A percentile compares a stretch with the other conserved stretches of the same genome.
These are phyloP conservation scores for Trinectes maculatus DNA, from an alignment of 2,113 vertebrate genomes.

Conservation along the genomic window DNA sequence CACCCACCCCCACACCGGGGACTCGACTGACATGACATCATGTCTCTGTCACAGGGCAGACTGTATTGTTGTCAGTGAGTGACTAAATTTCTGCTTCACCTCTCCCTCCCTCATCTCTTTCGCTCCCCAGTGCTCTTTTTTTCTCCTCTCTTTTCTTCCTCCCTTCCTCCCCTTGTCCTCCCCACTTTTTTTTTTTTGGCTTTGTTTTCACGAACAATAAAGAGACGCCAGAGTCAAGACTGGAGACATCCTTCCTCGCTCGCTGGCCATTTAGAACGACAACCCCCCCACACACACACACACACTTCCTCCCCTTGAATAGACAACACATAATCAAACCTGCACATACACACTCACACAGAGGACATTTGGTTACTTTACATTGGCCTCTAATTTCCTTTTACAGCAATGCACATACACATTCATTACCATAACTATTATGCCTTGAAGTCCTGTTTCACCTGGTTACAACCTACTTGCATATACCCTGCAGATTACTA, in stretches of 20 bases:
- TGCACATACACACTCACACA: slow-evolving; percentile 50
- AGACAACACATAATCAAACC: slow-evolving; percentile 48
- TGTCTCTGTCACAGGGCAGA: slow-evolving; percentile 71
- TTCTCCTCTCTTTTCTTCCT: slow-evolving; percentile 67
- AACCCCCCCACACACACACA: slow-evolving; percentile 52
- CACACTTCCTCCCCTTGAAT: slow-evolving; percentile 63
- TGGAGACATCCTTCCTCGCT: slow-evolving; percentile 71
- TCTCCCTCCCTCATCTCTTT: slow-evolving; percentile 38
- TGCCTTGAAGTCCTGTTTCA: slow-evolving; percentile 27
- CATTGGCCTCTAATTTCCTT: slow-evolving; percentile 61
- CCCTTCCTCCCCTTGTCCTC: slow-evolving; percentile 39
- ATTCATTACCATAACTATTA: slow-evolving; percentile 48
- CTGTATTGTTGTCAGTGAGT: slow-evolving; percentile 73
- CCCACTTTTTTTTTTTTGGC: slow-evolving; percentile 73
- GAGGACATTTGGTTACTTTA: slow-evolving; percentile 59
- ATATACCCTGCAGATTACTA: slow-evolving; percentile 25
- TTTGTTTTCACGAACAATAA: slow-evolving; percentile 78
- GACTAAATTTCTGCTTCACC: slow-evolving; percentile 51
- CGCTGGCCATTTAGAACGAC: slow-evolving; percentile 64
- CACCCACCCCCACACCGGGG: slow-evolving; percentile 72
- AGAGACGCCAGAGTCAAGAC: slow-evolving; percentile 76
- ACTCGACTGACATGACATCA: slow-evolving; percentile 75
- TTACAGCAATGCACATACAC: slow-evolving; percentile 40
- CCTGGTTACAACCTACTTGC: not conserved
- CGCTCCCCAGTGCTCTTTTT: slow-evolving; percentile 51